Evolutionary conservation across 2,113 vertebrate genomes (phyloP).

Genomic region (Epinephelus cyanopodus): DNA sequence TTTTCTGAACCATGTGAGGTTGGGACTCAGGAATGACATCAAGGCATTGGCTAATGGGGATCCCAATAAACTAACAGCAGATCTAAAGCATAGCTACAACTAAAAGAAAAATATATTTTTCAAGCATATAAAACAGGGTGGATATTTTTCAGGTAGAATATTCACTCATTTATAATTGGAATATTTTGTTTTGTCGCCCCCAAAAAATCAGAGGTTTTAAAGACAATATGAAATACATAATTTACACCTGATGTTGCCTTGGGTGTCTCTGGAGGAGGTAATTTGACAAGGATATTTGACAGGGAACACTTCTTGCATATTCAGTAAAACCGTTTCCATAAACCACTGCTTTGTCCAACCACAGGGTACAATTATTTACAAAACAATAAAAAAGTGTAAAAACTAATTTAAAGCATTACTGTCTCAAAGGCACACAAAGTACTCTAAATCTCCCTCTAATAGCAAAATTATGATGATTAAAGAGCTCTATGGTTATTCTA

Average conservation of each 20-base stretch:
- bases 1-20: no score
- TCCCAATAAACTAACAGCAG: background rate
- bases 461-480: constrained; percentile 44
- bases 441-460: constrained; percentile 35
- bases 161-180: background rate
- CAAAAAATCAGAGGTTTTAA: background rate
- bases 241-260: constrained; percentile 29
- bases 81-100: background rate
- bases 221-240: constrained; percentile 25
- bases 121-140: background rate
- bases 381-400: constrained; percentile 40
- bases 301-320: constrained; percentile 38
- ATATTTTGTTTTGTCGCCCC: constrained; percentile 12
- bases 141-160: background rate
- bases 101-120: background rate
- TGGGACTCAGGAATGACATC: no score
- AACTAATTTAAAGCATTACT: constrained; percentile 36
- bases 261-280: constrained; percentile 33
- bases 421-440: constrained; percentile 37
- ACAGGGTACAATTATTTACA: constrained; percentile 44
- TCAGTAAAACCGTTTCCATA: constrained; percentile 41
- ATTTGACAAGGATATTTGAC: constrained; percentile 61
- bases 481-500: constrained; percentile 14
- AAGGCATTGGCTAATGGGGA: no score
- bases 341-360: constrained; percentile 41